phyloP scores from a whole-genome alignment of 2,888 invertebrate species.

The Podabrus alpinus region DNA sequence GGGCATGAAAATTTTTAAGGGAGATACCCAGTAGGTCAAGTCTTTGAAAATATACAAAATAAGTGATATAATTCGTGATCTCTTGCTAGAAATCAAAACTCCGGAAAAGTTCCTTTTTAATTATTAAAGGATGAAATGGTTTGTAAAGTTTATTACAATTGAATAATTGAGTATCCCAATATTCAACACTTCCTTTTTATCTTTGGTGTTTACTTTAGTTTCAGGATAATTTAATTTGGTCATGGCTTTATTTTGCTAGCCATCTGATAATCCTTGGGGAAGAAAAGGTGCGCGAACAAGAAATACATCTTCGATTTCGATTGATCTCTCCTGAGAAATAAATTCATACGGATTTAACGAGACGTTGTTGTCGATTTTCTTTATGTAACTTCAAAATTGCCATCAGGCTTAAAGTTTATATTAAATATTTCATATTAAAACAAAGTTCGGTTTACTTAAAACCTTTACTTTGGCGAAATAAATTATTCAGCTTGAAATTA shows the following conservation, averaged over 20 bases:
- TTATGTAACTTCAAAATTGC: neutral
- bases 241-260: conserved; percentile 11
- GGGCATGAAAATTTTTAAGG: neutral
- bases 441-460: neutral
- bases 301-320: conserved; percentile 8
- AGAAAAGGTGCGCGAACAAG: neutral
- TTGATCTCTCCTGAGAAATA: conserved; percentile 9
- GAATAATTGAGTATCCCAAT: neutral
- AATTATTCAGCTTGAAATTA: neutral
- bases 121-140: neutral
- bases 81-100: neutral
- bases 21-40: too few relatives aligned
- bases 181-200: neutral
- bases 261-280: conserved; percentile 9
- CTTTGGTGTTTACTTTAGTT: neutral
- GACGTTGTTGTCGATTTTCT: conserved; percentile 1
- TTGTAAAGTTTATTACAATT: neutral
- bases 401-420: neutral
- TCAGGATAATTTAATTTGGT: conserved; percentile 15
- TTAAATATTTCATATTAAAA: neutral
- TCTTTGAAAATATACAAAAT: neutral
- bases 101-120: neutral
- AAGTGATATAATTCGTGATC: neutral
- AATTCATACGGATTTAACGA: conserved; percentile 8
- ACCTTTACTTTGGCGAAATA: neutral